Evolutionary conservation across 2,113 vertebrate species (phyloP).

Genomic region (Paedocypris sp.): DNA sequence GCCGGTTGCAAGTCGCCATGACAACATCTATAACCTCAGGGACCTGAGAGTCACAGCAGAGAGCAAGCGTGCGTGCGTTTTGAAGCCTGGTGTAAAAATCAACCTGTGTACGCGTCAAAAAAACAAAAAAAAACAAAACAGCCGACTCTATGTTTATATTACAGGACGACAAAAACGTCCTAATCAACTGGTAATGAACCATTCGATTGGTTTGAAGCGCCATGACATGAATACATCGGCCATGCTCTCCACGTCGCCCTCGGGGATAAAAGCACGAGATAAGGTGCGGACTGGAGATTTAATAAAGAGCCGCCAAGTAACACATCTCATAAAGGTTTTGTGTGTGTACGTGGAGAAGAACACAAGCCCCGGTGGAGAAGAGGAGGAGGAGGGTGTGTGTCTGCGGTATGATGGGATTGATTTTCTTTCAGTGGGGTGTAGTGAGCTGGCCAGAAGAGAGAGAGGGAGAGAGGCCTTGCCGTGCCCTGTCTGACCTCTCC

Average conservation of each 20-base stretch:
- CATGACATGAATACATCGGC: no score
- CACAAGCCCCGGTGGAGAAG: neutral
- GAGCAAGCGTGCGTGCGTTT: slow-evolving; percentile 38
- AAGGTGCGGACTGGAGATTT: neutral
- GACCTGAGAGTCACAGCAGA: slow-evolving; percentile 4
- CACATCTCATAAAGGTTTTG: neutral
- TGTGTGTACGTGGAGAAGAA: slow-evolving; percentile 36
- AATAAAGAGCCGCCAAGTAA: neutral
- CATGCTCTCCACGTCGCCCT: neutral
- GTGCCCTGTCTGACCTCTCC: slow-evolving; percentile 70
- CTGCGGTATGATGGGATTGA: slow-evolving; percentile 56
- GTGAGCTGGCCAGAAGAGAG: slow-evolving; percentile 61
- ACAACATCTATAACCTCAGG: slow-evolving; percentile 73
- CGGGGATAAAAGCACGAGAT: neutral
- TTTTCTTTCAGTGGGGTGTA: slow-evolving; percentile 81
- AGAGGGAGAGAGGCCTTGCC: slow-evolving; percentile 49
- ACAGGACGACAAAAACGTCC: no score
- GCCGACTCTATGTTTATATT: neutral
- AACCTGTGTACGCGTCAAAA: neutral
- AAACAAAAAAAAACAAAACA: no score
- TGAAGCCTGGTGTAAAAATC: neutral
- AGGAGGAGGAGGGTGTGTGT: slow-evolving; percentile 29
- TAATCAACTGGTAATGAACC: no score
- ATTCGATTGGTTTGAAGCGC: no score
- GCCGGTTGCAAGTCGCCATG: slow-evolving; percentile 46